Conservation (phyloP, 2,113 vertebrate species). For the Tylochromis polylepis region DNA sequence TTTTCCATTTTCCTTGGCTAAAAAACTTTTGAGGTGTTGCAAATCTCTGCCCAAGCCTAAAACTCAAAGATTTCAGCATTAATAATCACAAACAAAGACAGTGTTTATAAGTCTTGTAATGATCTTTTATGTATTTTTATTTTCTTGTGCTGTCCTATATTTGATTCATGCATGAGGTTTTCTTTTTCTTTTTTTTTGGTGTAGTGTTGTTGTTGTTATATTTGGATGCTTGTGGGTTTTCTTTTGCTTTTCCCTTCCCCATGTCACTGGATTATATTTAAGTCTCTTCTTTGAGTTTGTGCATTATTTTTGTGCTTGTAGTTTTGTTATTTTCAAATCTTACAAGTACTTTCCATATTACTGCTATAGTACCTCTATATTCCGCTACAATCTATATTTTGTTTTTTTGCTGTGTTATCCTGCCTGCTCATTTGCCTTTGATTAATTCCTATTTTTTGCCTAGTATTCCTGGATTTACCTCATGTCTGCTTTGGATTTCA, state of each 20-base stretch:
- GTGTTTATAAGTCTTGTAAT: not conserved
- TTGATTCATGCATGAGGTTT: not conserved
- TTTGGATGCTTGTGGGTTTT: not conserved
- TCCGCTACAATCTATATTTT: no score
- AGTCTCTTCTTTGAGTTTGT: not conserved
- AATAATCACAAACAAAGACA: not conserved
- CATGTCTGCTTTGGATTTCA: not conserved
- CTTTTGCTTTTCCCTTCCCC: not conserved
- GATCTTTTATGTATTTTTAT: not conserved
- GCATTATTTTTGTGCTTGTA: not conserved
- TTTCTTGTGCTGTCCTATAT: not conserved
- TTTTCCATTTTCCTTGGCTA: not conserved
- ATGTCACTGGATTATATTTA: not conserved
- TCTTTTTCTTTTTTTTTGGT: not conserved
- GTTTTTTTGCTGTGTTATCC: not conserved
- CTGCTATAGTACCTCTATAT: not conserved
- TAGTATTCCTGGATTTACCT: not conserved
- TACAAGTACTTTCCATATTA: not conserved
- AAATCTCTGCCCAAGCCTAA: not conserved
- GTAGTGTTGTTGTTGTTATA: not conserved
- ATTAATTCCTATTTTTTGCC: not conserved
- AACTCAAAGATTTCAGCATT: not conserved
- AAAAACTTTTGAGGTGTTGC: not conserved
- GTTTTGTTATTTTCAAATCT: not conserved
- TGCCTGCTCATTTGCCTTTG: not conserved